Base-by-base conservation (phyloP, 92 coral and sea anemone species). In the Muricea muricata region DNA sequence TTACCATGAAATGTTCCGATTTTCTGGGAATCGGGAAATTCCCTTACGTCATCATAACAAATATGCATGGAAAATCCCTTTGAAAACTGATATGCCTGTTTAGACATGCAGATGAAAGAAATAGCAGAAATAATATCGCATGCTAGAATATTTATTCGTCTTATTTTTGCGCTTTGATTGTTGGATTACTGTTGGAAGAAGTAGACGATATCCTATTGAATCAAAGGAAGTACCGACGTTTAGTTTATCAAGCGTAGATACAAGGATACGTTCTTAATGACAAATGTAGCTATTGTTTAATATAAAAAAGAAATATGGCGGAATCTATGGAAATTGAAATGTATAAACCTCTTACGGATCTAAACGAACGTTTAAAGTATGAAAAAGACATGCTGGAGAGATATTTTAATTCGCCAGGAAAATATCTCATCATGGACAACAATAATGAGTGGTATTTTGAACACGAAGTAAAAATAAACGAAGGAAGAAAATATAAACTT, bases 401-500 rank as follows among this genome's bases (percentile, higher is more conserved):
- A 28, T 20, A 28, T 10, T 63, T 63, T 63, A 37, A 37, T 9
- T 9, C 5, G 42, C 42, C 42, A 37, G 42, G 42, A 9, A 4
- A 37, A 37, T 37, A 37, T 9, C 42, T 9, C 4, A 37, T 37
- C 42, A 4, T 47, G 25, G 3, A 31, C 12, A 35, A 7, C 11
- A 13, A 47, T 12, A 54, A 31, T 9, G 61, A 47, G 80, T 45
- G 1, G 21, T 75, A 45, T 29, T 48, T 75, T 50, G 80, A 75
- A 48, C 65, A 57, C 65, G 65, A 75, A 24, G 80, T 75, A 3
- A 52, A 26, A 54, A 15, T 75, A 13, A 25, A 47, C 15, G 32
- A 47, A 3, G 41, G 23, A 9, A 30, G 39, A 26, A 35, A 28
- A 3, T 75, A 75, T 23, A 25, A 9, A 12, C 80, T 75, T 75